A percentile compares a stretch with the other conserved stretches of the same genome.
Conservation (phyloP, 2,797 vertebrate genomes). For the Delichon dasypus region DNA sequence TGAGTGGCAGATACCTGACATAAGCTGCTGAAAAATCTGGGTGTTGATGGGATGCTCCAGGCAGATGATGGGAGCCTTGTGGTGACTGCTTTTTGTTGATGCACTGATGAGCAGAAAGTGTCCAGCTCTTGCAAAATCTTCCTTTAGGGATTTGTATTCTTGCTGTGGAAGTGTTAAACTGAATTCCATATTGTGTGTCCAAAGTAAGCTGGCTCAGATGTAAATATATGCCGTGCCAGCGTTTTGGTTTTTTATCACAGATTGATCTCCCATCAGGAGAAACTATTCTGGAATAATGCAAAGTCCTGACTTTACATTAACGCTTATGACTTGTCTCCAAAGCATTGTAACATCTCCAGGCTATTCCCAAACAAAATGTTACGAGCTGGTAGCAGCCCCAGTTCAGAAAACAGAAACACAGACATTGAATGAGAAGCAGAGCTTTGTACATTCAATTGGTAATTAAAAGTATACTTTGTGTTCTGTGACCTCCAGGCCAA, state of each 20-base stretch:
- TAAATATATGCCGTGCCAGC: background rate
- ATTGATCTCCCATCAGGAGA: background rate
- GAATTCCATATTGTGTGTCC: background rate
- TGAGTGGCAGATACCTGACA: background rate
- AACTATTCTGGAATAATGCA: background rate
- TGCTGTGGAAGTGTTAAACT: background rate
- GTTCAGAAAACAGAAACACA: background rate
- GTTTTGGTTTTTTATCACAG: background rate
- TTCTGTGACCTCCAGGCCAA: background rate
- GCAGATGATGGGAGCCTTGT: background rate
- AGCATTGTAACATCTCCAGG: background rate
- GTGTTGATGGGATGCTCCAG: slow-evolving; percentile 3
- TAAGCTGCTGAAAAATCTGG: background rate
- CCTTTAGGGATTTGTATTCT: background rate
- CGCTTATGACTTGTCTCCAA: background rate
- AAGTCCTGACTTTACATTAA: background rate
- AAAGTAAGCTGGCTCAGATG: background rate
- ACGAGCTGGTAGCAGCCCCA: background rate
- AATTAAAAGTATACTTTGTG: background rate
- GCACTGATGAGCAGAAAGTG: background rate
- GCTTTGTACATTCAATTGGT: background rate
- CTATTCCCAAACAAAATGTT: background rate
- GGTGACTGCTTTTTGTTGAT: slow-evolving; percentile 5
- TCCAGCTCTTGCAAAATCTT: background rate
- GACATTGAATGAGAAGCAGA: background rate